Evolutionary conservation across 2,797 vertebrate genomes (phyloP).

Genomic region (Catharus ustulatus): DNA sequence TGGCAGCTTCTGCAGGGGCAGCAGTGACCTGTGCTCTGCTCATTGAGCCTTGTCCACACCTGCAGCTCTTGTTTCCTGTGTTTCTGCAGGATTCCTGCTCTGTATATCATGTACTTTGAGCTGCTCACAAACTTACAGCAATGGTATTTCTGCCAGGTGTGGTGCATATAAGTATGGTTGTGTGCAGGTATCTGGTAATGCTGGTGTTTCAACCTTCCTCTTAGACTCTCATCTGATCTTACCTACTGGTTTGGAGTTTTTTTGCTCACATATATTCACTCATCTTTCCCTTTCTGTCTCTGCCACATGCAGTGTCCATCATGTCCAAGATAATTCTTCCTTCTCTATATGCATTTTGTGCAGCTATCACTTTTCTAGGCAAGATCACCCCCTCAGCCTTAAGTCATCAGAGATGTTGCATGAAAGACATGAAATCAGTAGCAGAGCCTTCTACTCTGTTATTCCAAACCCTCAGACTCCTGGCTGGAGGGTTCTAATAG

Average conservation of each 20-base stretch:
- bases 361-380: not conserved
- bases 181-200: not conserved
- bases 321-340: not conserved
- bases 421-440: not conserved
- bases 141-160: not conserved
- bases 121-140: not conserved
- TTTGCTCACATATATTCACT: not conserved
- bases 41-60: rapidly evolving
- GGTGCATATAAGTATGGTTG: not conserved
- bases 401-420: rapidly evolving
- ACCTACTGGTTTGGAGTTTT: not conserved
- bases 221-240: not conserved
- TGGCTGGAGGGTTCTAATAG: not conserved
- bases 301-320: not conserved
- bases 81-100: not conserved
- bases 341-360: not conserved
- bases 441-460: not conserved
- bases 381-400: not conserved
- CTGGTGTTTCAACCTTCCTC: rapidly evolving
- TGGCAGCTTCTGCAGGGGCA: rapidly evolving
- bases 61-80: not conserved
- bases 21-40: not conserved
- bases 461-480: not conserved
- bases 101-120: rapidly evolving
- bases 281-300: not conserved